A percentile compares a stretch with the other conserved stretches of the same genome.
These are phyloP conservation scores for Campylomormyrus numenius DNA, from an alignment of 2,113 vertebrate species.

Conservation along the genomic window DNA sequence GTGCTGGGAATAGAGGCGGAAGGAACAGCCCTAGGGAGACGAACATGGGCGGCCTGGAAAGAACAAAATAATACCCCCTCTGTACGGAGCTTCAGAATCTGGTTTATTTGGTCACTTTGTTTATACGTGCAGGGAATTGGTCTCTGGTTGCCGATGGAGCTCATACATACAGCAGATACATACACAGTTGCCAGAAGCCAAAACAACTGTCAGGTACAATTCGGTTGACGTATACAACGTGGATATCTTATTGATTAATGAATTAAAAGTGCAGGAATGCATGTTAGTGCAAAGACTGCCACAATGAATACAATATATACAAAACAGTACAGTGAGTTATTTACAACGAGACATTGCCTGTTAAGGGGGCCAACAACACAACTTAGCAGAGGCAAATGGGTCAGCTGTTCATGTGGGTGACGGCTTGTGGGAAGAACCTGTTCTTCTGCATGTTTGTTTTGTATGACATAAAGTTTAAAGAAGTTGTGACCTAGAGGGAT, in stretches of 20 bases:
- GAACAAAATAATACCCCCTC: neutral
- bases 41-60: neutral
- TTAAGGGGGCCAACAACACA: no score
- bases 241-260: neutral
- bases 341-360: no score
- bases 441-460: neutral
- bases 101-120: neutral
- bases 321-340: no score
- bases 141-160: neutral
- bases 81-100: neutral
- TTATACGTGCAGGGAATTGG: neutral
- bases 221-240: neutral
- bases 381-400: no score
- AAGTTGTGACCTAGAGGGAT: neutral
- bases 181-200: neutral
- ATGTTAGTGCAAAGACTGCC: no score
- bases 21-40: neutral
- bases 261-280: neutral
- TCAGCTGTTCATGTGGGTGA: neutral
- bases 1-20: neutral
- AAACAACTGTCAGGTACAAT: neutral
- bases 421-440: neutral
- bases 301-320: no score
- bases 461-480: neutral
- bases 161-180: neutral